Evolutionary conservation across 2,888 invertebrate genomes (phyloP).

Genomic region (Gymnosoma rotundatum): DNA sequence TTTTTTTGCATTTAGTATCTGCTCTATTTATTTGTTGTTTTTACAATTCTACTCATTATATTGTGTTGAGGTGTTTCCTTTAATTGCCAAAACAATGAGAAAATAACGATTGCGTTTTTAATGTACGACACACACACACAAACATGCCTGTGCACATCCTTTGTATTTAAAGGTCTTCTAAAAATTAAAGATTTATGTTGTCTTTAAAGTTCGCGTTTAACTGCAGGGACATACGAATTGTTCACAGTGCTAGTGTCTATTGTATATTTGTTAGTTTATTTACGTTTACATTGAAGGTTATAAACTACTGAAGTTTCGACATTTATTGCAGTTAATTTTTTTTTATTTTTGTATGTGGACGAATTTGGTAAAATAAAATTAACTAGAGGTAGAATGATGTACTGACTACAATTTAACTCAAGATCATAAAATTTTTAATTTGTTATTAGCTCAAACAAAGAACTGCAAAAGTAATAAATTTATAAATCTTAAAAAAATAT

Average conservation of each 20-base stretch:
- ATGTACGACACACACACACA: not conserved
- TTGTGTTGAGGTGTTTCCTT: conserved; percentile 78
- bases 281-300: conserved; percentile 72
- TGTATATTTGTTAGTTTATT: conserved; percentile 10
- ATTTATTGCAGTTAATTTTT: conserved; percentile 72
- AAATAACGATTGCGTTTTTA: conserved; percentile 69
- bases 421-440: too few relatives aligned
- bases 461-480: too few relatives aligned
- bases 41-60: conserved; percentile 32
- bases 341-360: not conserved
- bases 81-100: conserved; percentile 75
- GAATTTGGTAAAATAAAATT: not conserved
- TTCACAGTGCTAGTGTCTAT: not conserved
- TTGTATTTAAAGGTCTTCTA: conserved; percentile 19
- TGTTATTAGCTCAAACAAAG: too few relatives aligned
- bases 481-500: too few relatives aligned
- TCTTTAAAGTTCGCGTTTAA: conserved; percentile 42
- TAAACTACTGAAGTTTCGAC: conserved; percentile 76
- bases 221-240: not conserved
- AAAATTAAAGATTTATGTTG: conserved; percentile 62
- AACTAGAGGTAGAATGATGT: too few relatives aligned
- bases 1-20: not conserved
- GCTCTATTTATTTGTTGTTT: conserved; percentile 35
- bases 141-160: not conserved
- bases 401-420: too few relatives aligned